phyloP scores from a whole-genome alignment of 2,797 vertebrate species.

The Macropus fuliginosus region DNA sequence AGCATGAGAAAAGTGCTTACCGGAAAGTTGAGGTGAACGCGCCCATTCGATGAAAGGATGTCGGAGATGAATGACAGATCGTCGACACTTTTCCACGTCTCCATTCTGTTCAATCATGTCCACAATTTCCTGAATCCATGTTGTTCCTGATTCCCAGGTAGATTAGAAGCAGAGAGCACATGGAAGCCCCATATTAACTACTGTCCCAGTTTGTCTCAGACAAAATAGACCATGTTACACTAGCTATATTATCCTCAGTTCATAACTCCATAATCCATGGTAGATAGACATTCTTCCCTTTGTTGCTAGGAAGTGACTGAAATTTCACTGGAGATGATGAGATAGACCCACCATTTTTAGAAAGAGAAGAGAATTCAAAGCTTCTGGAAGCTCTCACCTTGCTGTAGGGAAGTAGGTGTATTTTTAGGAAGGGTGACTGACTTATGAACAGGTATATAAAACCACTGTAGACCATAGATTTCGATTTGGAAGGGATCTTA shows the following conservation, averaged over 20 bases:
- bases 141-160: slow-evolving; percentile 71
- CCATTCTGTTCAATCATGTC: slow-evolving; percentile 79
- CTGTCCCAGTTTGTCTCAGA: background rate
- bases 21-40: slow-evolving; percentile 57
- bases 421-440: background rate
- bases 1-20: slow-evolving; percentile 12
- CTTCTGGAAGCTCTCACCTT: background rate
- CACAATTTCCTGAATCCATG: slow-evolving; percentile 82
- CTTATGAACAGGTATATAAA: background rate
- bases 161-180: background rate
- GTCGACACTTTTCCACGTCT: slow-evolving; percentile 72
- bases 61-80: slow-evolving; percentile 60
- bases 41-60: slow-evolving; percentile 78
- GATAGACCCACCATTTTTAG: background rate
- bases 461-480: background rate
- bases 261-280: background rate
- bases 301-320: background rate
- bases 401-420: background rate
- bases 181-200: background rate
- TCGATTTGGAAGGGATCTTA: background rate
- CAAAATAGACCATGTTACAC: background rate
- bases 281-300: background rate
- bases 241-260: background rate
- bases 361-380: background rate
- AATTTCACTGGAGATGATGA: background rate